Base-by-base conservation (phyloP, 2,888 invertebrate genomes). In the Dasypogon diadema region DNA sequence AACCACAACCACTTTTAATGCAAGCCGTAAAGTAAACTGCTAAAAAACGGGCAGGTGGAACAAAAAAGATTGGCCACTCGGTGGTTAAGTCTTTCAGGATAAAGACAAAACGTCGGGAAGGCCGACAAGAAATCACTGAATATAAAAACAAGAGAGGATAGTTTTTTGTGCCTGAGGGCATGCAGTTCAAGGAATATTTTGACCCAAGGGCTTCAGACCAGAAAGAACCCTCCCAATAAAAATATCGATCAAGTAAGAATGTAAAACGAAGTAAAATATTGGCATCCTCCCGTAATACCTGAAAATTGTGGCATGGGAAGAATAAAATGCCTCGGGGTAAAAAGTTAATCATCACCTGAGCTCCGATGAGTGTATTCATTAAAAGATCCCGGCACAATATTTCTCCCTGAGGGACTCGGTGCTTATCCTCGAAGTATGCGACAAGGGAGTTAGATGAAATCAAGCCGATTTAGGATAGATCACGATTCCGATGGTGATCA, bases 101-200 rank as follows among this genome's bases (percentile, higher is more conserved):
- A 63, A n/a, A 63, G 42, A 63, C 63, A 63, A 63, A 63, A 63
- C 63, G 63, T 34, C 42, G 24, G 30, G 63, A 58, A 58, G 58
- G 58, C 14, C 26, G 58, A 63, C 63, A 10, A 42, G 63, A 63
- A 58, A 58, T 63, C 6, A 37, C 21, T n/a, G 16, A 30, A 55
- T n/a, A 21, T 6, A 22, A 22, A 21, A 24, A 56, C 21, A 56
- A 56, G 26, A n/a, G 12, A 42, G 8, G 30, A 30, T 30, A 3
- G 30, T 30, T 30, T 30, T 30, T 30, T 5, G 3, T 14, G 10
- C 10, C 18, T n/a, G 18, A 10, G 37, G 22, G 63, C 10, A 30
- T 3, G 18, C 37, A 42, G 22, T 18, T 63, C 63, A 42, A 42
- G 63, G 8, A 63, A 42, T 21, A 63, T 12, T 63, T 37, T 14